Conservation (phyloP, 1,140 invertebrate genomes). For the Holotrichia oblita region DNA sequence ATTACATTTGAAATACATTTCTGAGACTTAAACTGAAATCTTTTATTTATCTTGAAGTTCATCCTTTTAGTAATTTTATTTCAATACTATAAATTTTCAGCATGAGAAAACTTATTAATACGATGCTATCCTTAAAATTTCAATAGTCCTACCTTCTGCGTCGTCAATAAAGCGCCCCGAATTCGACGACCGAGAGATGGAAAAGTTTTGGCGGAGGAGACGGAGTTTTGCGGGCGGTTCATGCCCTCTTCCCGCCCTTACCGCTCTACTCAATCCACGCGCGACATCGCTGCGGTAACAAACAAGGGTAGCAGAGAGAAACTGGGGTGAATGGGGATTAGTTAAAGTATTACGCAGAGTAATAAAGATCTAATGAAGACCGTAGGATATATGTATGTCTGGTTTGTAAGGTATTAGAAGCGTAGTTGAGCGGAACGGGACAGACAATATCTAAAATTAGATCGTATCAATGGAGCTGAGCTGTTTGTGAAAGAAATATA, state of each 20-base stretch:
- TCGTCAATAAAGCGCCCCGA: background rate
- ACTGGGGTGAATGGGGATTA: slow-evolving; percentile 11
- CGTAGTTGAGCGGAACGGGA: background rate
- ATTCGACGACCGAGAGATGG: slow-evolving; percentile 4
- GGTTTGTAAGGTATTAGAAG: background rate
- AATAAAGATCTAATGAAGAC: slow-evolving; percentile 13
- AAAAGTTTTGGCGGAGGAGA: slow-evolving; percentile 11
- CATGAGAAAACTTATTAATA: background rate
- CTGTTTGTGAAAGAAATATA: slow-evolving; percentile 1
- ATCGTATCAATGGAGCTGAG: background rate
- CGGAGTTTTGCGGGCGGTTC: slow-evolving; percentile 3
- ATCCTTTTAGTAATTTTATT: no score
- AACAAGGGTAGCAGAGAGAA: slow-evolving; percentile 5
- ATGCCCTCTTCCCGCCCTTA: no score
- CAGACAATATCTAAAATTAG: background rate
- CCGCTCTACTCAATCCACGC: background rate
- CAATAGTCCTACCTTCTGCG: background rate
- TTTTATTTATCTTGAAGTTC: no score
- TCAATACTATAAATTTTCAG: no score
- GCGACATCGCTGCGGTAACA: background rate
- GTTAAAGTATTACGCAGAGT: slow-evolving; percentile 6
- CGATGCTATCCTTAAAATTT: slow-evolving; percentile 14
- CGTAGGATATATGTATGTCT: slow-evolving; percentile 6
- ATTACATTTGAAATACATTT: no score
- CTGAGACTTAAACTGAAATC: no score